Conservation (phyloP, 2,113 vertebrate species). For the Sceloporus tristichus region DNA sequence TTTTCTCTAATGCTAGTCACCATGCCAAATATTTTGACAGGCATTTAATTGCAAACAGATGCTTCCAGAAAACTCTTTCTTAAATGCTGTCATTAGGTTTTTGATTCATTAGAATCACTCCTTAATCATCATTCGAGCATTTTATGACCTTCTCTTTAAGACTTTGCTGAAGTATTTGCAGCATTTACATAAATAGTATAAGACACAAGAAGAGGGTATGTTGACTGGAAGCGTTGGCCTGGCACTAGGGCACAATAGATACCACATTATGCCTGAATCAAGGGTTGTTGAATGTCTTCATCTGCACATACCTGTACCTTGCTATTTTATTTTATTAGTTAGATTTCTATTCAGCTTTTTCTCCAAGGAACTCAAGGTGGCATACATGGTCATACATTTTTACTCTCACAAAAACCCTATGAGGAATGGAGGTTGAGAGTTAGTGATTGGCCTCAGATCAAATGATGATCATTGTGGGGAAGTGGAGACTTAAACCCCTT, state of each 20-base stretch:
- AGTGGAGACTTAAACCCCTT: too few relatives aligned
- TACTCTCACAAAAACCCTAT: not conserved
- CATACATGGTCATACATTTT: not conserved
- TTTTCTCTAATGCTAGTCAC: conserved; percentile 44
- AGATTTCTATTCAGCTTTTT: too few relatives aligned
- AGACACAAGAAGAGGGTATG: not conserved
- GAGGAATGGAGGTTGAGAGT: too few relatives aligned
- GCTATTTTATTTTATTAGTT: too few relatives aligned
- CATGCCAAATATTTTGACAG: conserved; percentile 49
- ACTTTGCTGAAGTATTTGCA: conserved; percentile 37
- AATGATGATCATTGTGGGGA: too few relatives aligned
- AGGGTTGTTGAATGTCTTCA: not conserved
- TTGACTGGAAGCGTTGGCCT: not conserved
- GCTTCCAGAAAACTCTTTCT: conserved; percentile 49
- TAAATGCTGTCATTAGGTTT: conserved; percentile 47
- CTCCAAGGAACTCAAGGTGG: too few relatives aligned
- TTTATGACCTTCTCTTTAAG: conserved; percentile 46
- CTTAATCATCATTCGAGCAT: conserved; percentile 39
- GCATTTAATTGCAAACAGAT: conserved; percentile 58
- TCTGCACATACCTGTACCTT: not conserved
- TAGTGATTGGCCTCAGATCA: too few relatives aligned
- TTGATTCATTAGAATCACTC: conserved; percentile 32
- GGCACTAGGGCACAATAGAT: not conserved
- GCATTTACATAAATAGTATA: not conserved
- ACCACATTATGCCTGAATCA: too few relatives aligned